These are phyloP conservation scores for Virgularia gustaviana DNA, from an alignment of 92 coral and sea anemone species.

Conservation along the genomic window DNA sequence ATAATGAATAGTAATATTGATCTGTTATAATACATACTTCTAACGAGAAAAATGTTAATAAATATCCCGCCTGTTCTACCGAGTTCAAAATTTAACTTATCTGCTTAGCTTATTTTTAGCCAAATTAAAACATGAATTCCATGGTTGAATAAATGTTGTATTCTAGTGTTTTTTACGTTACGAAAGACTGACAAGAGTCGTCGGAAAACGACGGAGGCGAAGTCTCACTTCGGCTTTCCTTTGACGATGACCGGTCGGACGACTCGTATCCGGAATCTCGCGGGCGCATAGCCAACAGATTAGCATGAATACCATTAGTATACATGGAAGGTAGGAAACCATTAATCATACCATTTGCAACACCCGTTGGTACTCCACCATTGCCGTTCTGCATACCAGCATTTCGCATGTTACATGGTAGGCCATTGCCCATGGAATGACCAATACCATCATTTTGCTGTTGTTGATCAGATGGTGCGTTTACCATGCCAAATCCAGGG, in stretches of 20 bases:
- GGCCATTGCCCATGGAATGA: neutral
- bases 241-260: neutral
- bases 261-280: constrained; percentile 30
- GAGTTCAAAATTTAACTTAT: no score
- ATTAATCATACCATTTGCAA: constrained; percentile 1
- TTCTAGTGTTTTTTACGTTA: no score
- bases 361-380: neutral
- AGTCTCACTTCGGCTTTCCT: neutral
- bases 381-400: neutral
- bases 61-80: no score
- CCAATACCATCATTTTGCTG: neutral
- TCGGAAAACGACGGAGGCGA: constrained; percentile 16
- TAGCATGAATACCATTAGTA: constrained; percentile 20
- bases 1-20: no score
- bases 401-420: constrained; percentile 4
- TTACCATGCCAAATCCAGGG: constrained; percentile 24
- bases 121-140: no score
- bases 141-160: no score
- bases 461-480: neutral
- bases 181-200: constrained; percentile 28
- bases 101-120: no score
- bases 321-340: constrained; percentile 29
- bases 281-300: constrained; percentile 20
- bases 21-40: no score
- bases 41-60: no score